Evolutionary conservation across 1,140 invertebrate species (phyloP).

Genomic region (Trialeurodes vaporariorum): DNA sequence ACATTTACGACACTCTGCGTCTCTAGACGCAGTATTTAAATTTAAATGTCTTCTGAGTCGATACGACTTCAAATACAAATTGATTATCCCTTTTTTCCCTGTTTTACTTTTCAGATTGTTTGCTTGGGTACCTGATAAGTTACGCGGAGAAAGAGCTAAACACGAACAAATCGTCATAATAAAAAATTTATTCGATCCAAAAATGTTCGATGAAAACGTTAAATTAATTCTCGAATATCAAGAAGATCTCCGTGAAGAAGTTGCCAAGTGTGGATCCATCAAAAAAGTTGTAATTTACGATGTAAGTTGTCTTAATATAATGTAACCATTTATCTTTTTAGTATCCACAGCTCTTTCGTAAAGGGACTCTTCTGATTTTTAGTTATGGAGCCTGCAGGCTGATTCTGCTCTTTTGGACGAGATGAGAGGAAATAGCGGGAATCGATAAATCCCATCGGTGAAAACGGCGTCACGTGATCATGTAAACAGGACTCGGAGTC

Average conservation of each 20-base stretch:
- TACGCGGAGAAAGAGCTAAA: slow-evolving; percentile 67
- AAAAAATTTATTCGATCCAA: slow-evolving; percentile 85
- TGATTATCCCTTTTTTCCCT: slow-evolving; percentile 1
- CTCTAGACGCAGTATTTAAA: not conserved
- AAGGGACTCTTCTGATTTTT: no score
- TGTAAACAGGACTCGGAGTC: no score
- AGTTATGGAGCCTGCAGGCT: no score
- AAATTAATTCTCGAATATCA: slow-evolving; percentile 81
- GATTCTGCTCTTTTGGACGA: no score
- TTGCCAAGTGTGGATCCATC: slow-evolving; percentile 82
- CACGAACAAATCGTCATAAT: slow-evolving; percentile 86
- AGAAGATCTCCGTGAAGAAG: slow-evolving; percentile 80
- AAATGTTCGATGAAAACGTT: slow-evolving; percentile 82
- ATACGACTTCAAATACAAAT: not conserved
- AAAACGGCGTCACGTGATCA: no score
- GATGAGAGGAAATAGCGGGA: no score
- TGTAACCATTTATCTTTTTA: no score
- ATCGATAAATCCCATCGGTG: no score
- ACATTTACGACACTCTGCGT: no score
- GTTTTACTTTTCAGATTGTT: slow-evolving; percentile 52
- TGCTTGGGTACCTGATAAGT: slow-evolving; percentile 91
- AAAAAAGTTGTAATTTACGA: slow-evolving; percentile 89
- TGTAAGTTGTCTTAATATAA: slow-evolving; percentile 55
- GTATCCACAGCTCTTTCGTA: no score
- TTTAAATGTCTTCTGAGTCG: slow-evolving; percentile 8